A percentile compares a stretch with the other conserved stretches of the same genome.
Evolutionary conservation across 1,140 invertebrate species (phyloP).

Genomic region (Nasonia vitripennis): DNA sequence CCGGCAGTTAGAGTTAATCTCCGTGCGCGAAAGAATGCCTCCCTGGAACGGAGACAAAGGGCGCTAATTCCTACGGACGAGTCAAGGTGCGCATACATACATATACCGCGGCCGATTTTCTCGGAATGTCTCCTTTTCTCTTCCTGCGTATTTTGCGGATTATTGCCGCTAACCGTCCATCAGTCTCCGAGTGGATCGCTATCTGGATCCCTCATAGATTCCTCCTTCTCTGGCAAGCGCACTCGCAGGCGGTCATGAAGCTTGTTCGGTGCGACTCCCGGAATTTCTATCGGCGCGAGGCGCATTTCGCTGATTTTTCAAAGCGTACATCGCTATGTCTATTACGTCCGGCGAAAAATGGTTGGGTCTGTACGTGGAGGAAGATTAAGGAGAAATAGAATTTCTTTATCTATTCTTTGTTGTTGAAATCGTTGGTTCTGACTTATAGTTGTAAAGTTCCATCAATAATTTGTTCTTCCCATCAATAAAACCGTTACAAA

Average conservation of each 20-base stretch:
- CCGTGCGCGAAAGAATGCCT: slow-evolving; percentile 22
- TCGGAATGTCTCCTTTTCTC: slow-evolving; percentile 40
- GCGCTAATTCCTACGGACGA: slow-evolving; percentile 41
- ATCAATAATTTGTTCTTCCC: too few relatives aligned
- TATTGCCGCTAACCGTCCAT: slow-evolving; percentile 3
- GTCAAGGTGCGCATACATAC: slow-evolving; percentile 25
- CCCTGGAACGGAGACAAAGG: slow-evolving; percentile 45
- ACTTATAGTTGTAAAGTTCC: too few relatives aligned
- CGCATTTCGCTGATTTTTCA: not conserved
- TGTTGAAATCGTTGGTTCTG: too few relatives aligned
- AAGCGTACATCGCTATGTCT: not conserved
- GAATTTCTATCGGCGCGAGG: not conserved
- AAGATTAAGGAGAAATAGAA: too few relatives aligned
- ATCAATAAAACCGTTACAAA: too few relatives aligned
- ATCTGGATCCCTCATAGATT: slow-evolving; percentile 43
- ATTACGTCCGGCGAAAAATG: not conserved
- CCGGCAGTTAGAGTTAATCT: slow-evolving; percentile 41
- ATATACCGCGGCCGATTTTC: slow-evolving; percentile 12
- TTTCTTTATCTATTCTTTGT: too few relatives aligned
- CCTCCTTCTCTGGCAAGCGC: not conserved
- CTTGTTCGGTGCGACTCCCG: slow-evolving; percentile 7
- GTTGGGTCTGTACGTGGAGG: too few relatives aligned
- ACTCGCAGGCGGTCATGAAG: not conserved
- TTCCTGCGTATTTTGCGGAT: not conserved
- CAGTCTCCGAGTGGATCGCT: slow-evolving; percentile 24